phyloP scores from a whole-genome alignment of 2,888 invertebrate genomes.

The Thecocarcelia acutangulata region DNA sequence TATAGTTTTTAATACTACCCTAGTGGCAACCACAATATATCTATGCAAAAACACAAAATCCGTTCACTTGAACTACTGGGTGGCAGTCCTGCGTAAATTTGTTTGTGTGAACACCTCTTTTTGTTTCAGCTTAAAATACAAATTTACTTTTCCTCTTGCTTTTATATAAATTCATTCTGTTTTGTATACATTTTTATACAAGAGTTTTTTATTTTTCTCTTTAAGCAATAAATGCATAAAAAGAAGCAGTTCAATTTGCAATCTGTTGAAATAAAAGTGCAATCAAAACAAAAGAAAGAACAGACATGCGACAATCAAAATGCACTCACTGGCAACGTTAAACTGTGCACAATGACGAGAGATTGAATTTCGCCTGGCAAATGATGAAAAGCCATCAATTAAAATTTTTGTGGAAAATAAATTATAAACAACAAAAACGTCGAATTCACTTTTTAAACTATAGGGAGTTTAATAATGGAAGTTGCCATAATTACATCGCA shows the following conservation, averaged over 20 bases:
- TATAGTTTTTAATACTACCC: no score
- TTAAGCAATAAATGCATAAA: slow-evolving; percentile 12
- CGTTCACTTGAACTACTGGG: slow-evolving; percentile 9
- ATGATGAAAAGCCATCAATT: no score
- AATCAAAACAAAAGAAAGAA: neutral
- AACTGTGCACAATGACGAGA: neutral
- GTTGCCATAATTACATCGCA: no score
- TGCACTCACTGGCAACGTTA: neutral
- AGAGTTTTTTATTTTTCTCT: neutral
- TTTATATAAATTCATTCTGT: slow-evolving; percentile 27
- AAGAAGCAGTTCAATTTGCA: slow-evolving; percentile 8
- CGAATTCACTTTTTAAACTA: no score
- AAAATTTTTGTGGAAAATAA: no score
- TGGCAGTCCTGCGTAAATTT: neutral
- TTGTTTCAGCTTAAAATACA: slow-evolving; percentile 24
- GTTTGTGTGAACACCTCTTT: neutral
- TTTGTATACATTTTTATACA: slow-evolving; percentile 9
- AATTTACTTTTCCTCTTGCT: neutral
- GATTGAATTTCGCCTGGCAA: neutral
- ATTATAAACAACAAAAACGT: no score
- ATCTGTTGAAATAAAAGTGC: slow-evolving; percentile 9
- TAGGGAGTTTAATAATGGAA: no score
- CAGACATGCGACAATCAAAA: slow-evolving; percentile 21
- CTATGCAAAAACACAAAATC: no score
- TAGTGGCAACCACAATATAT: no score